Evolutionary conservation across 1,140 invertebrate species (phyloP).

Genomic region (Cephus cinctus): DNA sequence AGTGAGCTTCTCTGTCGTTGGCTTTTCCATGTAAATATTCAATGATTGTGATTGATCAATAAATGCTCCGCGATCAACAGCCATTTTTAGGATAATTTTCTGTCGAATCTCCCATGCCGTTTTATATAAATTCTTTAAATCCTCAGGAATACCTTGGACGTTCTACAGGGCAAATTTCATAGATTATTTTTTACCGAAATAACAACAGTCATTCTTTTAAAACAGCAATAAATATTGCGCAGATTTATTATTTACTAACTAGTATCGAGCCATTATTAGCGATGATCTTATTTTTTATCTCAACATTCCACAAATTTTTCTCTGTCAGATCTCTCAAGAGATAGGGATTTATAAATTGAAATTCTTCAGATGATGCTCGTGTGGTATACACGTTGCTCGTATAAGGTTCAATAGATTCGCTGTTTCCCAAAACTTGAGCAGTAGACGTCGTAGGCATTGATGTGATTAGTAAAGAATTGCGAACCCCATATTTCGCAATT

Average conservation of each 20-base stretch:
- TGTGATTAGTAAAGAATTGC: conserved; percentile 93
- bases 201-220: too few relatives aligned
- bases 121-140: conserved; percentile 68
- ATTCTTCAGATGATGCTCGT: conserved; percentile 88
- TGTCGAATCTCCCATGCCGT: conserved; percentile 79
- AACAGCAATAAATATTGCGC: neutral
- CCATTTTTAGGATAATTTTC: conserved; percentile 69
- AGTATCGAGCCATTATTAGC: conserved; percentile 91
- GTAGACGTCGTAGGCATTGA: conserved; percentile 99
- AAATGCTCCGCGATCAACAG: conserved; percentile 71
- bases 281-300: conserved; percentile 96
- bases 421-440: conserved; percentile 98
- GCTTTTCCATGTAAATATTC: conserved; percentile 70
- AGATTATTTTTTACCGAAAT: too few relatives aligned
- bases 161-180: conserved; percentile 66
- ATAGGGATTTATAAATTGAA: conserved; percentile 95
- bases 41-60: conserved; percentile 76
- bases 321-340: conserved; percentile 92
- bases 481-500: conserved; percentile 87
- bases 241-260: conserved; percentile 44
- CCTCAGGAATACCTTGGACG: conserved; percentile 62
- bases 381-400: conserved; percentile 96
- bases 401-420: conserved; percentile 98
- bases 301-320: conserved; percentile 87
- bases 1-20: conserved; percentile 66